Evolutionary conservation across 2,888 invertebrate species (phyloP).

Genomic region (Gibbula magus): DNA sequence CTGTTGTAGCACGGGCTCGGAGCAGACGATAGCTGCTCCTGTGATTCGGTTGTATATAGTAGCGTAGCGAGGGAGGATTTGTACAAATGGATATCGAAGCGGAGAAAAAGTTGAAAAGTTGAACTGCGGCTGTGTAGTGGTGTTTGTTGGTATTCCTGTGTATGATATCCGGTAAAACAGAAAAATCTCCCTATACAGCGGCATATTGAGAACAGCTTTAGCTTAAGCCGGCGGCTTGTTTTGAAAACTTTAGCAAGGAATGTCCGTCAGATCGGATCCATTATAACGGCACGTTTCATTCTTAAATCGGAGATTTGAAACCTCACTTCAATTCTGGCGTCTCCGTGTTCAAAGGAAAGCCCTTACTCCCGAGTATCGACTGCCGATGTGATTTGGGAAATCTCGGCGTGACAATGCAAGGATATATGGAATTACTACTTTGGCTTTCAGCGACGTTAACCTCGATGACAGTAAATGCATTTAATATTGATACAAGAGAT

Average conservation of each 20-base stretch:
- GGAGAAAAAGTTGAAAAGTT: conserved; percentile 20
- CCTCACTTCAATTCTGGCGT: too few relatives aligned
- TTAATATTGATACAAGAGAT: conserved; percentile 56
- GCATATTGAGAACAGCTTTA: too few relatives aligned
- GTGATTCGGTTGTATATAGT: background rate
- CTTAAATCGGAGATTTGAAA: conserved; percentile 12
- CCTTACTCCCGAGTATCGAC: too few relatives aligned
- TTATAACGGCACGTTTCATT: background rate
- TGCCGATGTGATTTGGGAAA: too few relatives aligned
- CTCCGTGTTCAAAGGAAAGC: too few relatives aligned
- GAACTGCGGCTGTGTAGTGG: background rate
- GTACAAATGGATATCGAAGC: background rate
- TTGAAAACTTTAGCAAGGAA: conserved; percentile 11
- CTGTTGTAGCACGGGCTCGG: background rate
- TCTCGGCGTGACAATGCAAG: background rate
- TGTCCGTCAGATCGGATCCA: background rate
- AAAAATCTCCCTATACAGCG: too few relatives aligned
- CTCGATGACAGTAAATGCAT: conserved; percentile 29
- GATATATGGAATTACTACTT: background rate
- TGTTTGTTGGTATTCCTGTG: background rate
- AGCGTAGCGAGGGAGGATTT: background rate
- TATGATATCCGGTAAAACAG: background rate
- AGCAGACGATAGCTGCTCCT: conserved; percentile 5
- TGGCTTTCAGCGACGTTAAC: background rate
- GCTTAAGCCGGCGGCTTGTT: background rate